phyloP scores from a whole-genome alignment of 2,797 vertebrate genomes.

The Sebastes aleutianus region DNA sequence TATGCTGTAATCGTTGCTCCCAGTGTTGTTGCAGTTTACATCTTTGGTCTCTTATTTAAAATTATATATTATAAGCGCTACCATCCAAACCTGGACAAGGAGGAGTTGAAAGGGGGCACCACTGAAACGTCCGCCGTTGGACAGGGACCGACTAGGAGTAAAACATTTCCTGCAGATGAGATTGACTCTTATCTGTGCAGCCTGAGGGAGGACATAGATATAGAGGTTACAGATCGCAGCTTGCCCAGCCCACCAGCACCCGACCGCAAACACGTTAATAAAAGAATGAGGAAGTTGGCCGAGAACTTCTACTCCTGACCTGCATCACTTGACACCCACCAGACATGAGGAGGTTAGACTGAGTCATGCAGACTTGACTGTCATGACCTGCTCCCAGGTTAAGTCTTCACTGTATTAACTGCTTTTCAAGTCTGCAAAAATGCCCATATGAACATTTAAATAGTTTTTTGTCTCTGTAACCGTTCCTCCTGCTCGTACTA shows the following conservation, averaged over 20 bases:
- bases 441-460: background rate
- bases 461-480: background rate
- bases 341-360: background rate
- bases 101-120: background rate
- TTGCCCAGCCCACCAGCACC: rapidly evolving
- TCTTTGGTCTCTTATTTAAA: conserved; percentile 79
- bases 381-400: background rate
- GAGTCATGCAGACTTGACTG: background rate
- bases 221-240: rapidly evolving
- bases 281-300: conserved; percentile 74
- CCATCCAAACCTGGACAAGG: conserved; percentile 77
- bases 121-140: rapidly evolving
- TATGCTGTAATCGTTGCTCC: background rate
- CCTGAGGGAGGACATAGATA: too few species aligned
- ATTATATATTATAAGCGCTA: conserved; percentile 80
- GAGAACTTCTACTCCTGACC: conserved; percentile 72
- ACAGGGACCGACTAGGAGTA: rapidly evolving
- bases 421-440: background rate
- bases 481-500: background rate
- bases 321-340: background rate
- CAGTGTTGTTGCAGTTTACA: conserved; percentile 41
- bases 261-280: conserved; percentile 13
- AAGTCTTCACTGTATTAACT: background rate
- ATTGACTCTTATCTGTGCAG: too few species aligned
- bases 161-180: rapidly evolving